Evolutionary conservation across 2,113 vertebrate species (phyloP), one percentile per base, ranked within the genome.

Genomic region (Campylorhamphus procurvoides): DNA sequence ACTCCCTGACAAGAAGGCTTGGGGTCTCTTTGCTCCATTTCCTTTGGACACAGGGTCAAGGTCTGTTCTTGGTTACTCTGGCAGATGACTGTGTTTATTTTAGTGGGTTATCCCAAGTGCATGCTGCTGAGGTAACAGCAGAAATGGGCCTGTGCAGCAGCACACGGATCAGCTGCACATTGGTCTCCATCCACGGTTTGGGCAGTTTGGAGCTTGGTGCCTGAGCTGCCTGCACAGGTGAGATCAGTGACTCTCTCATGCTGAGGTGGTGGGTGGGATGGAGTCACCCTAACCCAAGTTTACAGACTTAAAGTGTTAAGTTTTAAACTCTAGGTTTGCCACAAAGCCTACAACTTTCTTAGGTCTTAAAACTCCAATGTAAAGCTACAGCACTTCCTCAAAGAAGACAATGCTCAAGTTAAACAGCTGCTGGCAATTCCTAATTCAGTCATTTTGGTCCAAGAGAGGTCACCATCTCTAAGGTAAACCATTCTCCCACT

Each of bases 151-250:
- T 25, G 47, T 52, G 62, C 60, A 83, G 62, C n/a, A 66, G 20
- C 3, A 3, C 10, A 5, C 4, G 0, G 10, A n/a, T 14, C 12
- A 25, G 35, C 6, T 58, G 39, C 39, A 53, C 1, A 0, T 27
- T 29, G 42, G 42, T 46, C 47, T 17, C 49, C 2, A 0, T 46
- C 47, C 3, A 0, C 10, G 29, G 22, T 67, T 62, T 28, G 8
- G 40, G 52, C 12, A 7, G 14, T 42, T 42, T 69, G 29, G 27
- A 71, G 50, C 67, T 78, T 40, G 24, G n/a, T 35, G 47, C n/a
- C 4, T 29, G 28, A 37, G 10, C 23, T 71, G 52, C 31, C 27
- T 33, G 47, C 3, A 5, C 35, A 60, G 72, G 42, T 31, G 42
- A 67, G 47, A 49, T 29, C 3, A 8, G 52, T 1, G 10, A 64